Evolutionary conservation across 2,797 vertebrate genomes (phyloP).

Genomic region (Sebastes paucispinis): DNA sequence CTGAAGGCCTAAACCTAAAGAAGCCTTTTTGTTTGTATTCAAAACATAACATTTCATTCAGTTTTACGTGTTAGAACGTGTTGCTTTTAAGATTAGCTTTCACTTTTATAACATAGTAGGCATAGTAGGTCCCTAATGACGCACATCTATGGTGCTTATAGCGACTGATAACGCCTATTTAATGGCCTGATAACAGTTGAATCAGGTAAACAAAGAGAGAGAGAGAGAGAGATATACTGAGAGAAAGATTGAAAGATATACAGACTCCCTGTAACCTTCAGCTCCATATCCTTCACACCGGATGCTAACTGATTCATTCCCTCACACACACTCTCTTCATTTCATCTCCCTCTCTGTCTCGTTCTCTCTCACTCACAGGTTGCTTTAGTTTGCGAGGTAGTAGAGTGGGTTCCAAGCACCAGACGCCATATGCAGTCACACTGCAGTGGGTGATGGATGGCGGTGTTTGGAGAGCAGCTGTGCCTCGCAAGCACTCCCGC

Average conservation of each 20-base stretch:
- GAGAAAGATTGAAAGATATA: neutral
- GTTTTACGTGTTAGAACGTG: no score
- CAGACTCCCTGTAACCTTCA: slow-evolving; percentile 3
- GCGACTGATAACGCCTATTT: no score
- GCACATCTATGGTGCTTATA: no score
- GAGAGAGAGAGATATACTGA: no score
- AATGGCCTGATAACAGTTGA: no score
- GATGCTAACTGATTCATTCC: slow-evolving; percentile 18
- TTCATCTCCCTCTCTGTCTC: neutral
- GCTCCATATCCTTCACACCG: slow-evolving; percentile 20
- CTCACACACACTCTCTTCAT: neutral
- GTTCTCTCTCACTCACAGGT: slow-evolving; percentile 1
- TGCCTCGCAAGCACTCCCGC: slow-evolving; percentile 30
- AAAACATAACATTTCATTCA: no score
- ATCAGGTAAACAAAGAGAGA: no score
- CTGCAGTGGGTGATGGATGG: slow-evolving; percentile 73
- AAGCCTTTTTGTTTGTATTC: no score
- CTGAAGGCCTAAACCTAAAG: no score
- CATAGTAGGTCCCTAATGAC: no score
- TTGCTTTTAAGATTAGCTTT: no score
- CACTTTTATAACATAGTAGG: no score
- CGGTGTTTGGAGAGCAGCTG: slow-evolving; percentile 66
- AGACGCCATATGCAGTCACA: slow-evolving; percentile 39
- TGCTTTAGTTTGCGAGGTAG: slow-evolving; percentile 25
- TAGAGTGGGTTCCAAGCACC: slow-evolving; percentile 34